Evolutionary conservation across 1,140 invertebrate species (phyloP), one percentile per base, ranked within the genome.

Genomic region (Aphaenogaster ashmeadi): DNA sequence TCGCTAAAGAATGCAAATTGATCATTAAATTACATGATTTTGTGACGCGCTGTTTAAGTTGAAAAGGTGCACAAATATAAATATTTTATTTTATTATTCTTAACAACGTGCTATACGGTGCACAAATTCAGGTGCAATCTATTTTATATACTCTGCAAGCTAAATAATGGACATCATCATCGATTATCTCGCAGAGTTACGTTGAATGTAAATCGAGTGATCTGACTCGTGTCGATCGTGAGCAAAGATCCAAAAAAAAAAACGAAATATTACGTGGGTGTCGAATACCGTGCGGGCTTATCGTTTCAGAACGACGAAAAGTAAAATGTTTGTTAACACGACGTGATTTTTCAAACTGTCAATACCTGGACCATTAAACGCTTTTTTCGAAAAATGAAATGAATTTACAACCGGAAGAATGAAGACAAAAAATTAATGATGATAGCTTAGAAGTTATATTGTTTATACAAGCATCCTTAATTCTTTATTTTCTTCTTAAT

Each of bases 191-290:
- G 3, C 33, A 54, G 9, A 44, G 47, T 1, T 60, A 15, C 3
- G 38, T 62, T 47, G 13, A 78, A 47, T 50, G 44, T 50, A 79
- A 79, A 66, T 66, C 44, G 33, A 66, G 3, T 13, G 21, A 81
- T 81, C 21, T 80, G 18, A 67, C 47, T 67, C 36, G 27, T 44
- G 52, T 81, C 38, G 38, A 71, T 58, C 11, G 62, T 13, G 52
- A 81, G 21, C 44, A 33, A 58, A 81, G 21, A 71, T 56, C 11
- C 5, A 15, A 50, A 52, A 27, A 80, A 11, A 64, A 36, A 47
- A 4, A 47, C 2, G 2, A 9, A 5, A 38, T n/a, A 38, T 1
- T 11, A 33, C 33, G 44, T 66, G 44, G 38, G 56, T 56, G 47
- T 62, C 21, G 15, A 50, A 11, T 47, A n/a, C 2, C 27, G 41